A percentile compares a stretch with the other conserved stretches of the same genome.
These are phyloP conservation scores for Hirtodrosophila duncani DNA, from an alignment of 2,888 invertebrate genomes.

Conservation along the genomic window DNA sequence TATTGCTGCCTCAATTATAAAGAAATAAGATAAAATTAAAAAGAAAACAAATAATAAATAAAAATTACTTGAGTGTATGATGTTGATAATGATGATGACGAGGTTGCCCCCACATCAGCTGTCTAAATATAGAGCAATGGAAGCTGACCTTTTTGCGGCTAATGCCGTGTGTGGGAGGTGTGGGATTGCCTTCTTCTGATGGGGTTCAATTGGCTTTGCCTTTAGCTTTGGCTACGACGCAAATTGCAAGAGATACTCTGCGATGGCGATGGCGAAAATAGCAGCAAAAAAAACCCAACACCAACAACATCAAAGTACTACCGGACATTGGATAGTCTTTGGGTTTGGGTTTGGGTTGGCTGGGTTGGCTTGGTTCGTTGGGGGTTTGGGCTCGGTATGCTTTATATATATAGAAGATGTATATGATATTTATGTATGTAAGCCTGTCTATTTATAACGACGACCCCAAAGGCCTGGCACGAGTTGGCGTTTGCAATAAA, in stretches of 20 bases:
- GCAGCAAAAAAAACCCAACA: slow-evolving; percentile 1
- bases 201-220: no score
- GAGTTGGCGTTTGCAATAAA: slow-evolving; percentile 14
- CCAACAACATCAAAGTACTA: slow-evolving; percentile 26
- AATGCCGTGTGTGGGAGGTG: slow-evolving; percentile 15
- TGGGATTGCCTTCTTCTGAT: no score
- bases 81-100: slow-evolving; percentile 30
- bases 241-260: no score
- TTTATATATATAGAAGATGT: background rate
- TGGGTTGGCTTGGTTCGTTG: no score
- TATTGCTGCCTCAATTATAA: slow-evolving; percentile 50
- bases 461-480: slow-evolving; percentile 23
- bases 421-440: background rate
- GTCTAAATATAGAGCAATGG: slow-evolving; percentile 45
- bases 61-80: no score
- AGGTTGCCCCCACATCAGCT: slow-evolving; percentile 39
- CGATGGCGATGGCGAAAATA: slow-evolving; percentile 26
- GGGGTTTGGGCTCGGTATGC: no score
- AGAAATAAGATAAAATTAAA: slow-evolving; percentile 40
- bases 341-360: slow-evolving; percentile 3
- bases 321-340: slow-evolving; percentile 14
- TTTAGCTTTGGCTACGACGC: no score
- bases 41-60: no score
- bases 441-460: slow-evolving; percentile 14
- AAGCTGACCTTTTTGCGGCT: slow-evolving; percentile 26